These are phyloP conservation scores for Ypsolopha scabrella DNA, from an alignment of 2,888 invertebrate species.

Conservation along the genomic window DNA sequence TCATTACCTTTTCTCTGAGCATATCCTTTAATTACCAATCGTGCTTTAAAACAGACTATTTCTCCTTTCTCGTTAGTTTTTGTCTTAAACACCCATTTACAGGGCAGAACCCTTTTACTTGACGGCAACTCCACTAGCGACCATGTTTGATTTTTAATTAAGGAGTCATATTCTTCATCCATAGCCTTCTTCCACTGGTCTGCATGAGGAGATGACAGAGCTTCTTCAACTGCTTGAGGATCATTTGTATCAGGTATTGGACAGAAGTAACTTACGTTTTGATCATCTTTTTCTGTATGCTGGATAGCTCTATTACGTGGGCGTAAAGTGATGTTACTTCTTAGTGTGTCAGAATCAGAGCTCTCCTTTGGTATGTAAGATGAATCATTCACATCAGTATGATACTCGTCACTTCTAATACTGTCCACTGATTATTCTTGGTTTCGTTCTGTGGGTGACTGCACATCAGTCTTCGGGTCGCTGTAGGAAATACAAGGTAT, in stretches of 20 bases:
- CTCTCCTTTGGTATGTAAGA: no score
- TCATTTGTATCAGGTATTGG: neutral
- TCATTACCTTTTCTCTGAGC: conserved; percentile 8
- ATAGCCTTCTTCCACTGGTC: conserved; percentile 11
- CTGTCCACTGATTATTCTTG: no score
- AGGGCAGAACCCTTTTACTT: conserved; percentile 6
- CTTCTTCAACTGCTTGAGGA: conserved; percentile 13
- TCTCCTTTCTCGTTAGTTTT: conserved; percentile 11
- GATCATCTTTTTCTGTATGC: conserved; percentile 4
- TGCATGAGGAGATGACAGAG: conserved; percentile 8
- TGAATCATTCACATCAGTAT: no score
- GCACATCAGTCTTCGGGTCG: no score
- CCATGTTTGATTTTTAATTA: conserved; percentile 12
- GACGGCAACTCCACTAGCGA: conserved; percentile 6
- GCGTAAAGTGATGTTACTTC: no score
- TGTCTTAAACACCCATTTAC: conserved; percentile 11
- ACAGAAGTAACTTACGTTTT: neutral
- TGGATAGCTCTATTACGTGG: no score
- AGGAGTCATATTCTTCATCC: conserved; percentile 11
- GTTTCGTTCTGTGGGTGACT: no score
- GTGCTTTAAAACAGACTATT: conserved; percentile 6
- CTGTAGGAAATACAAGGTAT: no score
- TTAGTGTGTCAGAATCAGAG: no score
- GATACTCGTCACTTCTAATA: no score
- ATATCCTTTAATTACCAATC: conserved; percentile 11